These are phyloP conservation scores for Bufo gargarizans DNA, from an alignment of 2,113 vertebrate genomes.

Conservation along the genomic window DNA sequence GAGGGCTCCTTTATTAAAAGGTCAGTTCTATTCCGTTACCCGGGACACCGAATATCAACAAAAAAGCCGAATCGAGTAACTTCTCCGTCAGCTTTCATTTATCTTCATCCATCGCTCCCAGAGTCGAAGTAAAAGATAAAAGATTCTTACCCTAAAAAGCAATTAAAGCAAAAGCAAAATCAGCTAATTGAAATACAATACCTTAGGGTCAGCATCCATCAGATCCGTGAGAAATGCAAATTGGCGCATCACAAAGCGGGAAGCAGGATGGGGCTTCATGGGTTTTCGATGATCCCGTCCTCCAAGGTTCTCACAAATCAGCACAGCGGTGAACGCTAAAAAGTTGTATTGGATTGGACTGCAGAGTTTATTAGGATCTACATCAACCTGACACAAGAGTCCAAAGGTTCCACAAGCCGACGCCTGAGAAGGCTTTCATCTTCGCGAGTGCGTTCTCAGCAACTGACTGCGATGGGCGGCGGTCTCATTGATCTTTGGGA, in stretches of 20 bases:
- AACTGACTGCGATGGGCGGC: conserved; percentile 1
- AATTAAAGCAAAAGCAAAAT: conserved; percentile 48
- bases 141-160: conserved; percentile 41
- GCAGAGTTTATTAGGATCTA: background rate
- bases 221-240: conserved; percentile 46
- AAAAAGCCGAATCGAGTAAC: background rate
- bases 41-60: background rate
- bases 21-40: conserved; percentile 6
- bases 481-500: conserved; percentile 13
- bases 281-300: background rate
- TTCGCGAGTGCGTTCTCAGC: background rate
- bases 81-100: background rate
- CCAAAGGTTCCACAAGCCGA: background rate
- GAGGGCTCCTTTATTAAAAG: background rate
- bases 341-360: conserved; percentile 19
- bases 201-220: conserved; percentile 40
- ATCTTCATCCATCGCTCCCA: conserved; percentile 21
- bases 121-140: conserved; percentile 17
- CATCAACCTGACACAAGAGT: conserved; percentile 12
- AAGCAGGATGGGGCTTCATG: background rate
- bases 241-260: background rate
- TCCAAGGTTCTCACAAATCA: background rate
- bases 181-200: conserved; percentile 54
- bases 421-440: background rate
- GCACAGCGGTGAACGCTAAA: background rate